Conservation (phyloP, 2,797 vertebrate genomes). For the Acrocephalus scirpaceus region DNA sequence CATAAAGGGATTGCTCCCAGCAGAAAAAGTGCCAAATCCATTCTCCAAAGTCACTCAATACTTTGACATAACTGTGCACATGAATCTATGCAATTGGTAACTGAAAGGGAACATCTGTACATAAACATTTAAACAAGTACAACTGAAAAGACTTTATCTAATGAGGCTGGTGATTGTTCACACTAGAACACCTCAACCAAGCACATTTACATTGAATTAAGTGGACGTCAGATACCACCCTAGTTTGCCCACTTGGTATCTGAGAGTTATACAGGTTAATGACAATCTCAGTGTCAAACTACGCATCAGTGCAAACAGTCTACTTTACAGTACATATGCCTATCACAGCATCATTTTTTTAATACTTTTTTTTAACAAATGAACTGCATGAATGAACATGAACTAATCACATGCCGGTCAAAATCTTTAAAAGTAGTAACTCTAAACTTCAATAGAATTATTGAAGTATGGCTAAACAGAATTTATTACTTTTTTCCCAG, state of each 20-base stretch:
- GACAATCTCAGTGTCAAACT: not conserved
- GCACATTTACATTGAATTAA: not conserved
- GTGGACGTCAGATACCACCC: not conserved
- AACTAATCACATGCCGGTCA: not conserved
- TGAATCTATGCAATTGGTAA: not conserved
- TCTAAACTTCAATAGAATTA: not conserved
- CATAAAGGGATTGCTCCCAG: not conserved
- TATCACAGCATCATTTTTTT: not conserved
- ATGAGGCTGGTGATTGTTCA: not conserved
- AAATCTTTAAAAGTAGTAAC: not conserved
- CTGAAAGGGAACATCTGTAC: not conserved
- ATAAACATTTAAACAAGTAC: not conserved
- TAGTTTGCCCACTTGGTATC: not conserved
- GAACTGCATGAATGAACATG: not conserved
- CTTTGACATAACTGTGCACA: not conserved
- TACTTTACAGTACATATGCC: not conserved
- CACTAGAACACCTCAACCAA: not conserved
- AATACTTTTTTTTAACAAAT: not conserved
- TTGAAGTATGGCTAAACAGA: not conserved
- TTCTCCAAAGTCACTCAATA: not conserved
- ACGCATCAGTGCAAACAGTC: not conserved
- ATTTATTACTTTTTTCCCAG: not conserved
- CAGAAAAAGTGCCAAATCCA: not conserved
- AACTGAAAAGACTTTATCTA: not conserved
- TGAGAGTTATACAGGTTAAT: not conserved